A percentile compares a stretch with the other conserved stretches of the same genome.
Evolutionary conservation across 1,140 invertebrate genomes (phyloP).

Genomic region (Meloidogyne floridensis): DNA sequence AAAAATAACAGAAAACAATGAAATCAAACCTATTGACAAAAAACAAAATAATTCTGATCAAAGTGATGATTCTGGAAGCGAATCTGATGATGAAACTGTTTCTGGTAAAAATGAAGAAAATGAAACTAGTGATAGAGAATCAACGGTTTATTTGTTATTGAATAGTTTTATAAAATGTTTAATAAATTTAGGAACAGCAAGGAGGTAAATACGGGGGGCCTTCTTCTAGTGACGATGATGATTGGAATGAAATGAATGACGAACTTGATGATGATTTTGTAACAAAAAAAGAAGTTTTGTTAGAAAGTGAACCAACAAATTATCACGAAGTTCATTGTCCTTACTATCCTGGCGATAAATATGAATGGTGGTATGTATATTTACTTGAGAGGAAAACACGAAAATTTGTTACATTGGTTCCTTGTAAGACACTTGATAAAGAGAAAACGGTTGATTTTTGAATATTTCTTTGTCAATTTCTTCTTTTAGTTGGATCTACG

Average conservation of each 20-base stretch:
- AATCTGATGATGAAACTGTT: slow-evolving; percentile 17
- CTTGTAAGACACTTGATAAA: slow-evolving; percentile 74
- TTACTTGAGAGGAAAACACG: slow-evolving; percentile 89
- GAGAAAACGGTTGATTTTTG: slow-evolving; percentile 66
- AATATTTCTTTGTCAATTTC: not conserved
- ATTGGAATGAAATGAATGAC: slow-evolving; percentile 12
- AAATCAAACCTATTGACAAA: slow-evolving; percentile 20
- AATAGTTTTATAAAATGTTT: not conserved
- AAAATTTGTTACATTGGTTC: slow-evolving; percentile 83
- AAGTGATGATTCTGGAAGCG: slow-evolving; percentile 24
- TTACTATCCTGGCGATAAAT: slow-evolving; percentile 90
- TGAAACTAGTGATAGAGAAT: not conserved
- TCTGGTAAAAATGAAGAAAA: slow-evolving; percentile 44
- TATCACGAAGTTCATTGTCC: slow-evolving; percentile 95
- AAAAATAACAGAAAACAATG: slow-evolving; percentile 70
- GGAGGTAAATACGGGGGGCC: slow-evolving; percentile 14
- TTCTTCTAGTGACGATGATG: slow-evolving; percentile 37
- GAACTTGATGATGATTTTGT: slow-evolving; percentile 43
- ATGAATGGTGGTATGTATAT: slow-evolving; percentile 99
- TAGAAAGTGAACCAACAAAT: slow-evolving; percentile 67
- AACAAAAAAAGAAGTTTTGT: slow-evolving; percentile 67
- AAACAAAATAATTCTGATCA: not conserved
- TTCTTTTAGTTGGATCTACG: slow-evolving; percentile 81
- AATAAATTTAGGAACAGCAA: slow-evolving; percentile 24
- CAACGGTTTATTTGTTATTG: slow-evolving; percentile 7